These are phyloP conservation scores for Fregetta grallaria DNA, from an alignment of 2,113 vertebrate genomes.

Conservation along the genomic window DNA sequence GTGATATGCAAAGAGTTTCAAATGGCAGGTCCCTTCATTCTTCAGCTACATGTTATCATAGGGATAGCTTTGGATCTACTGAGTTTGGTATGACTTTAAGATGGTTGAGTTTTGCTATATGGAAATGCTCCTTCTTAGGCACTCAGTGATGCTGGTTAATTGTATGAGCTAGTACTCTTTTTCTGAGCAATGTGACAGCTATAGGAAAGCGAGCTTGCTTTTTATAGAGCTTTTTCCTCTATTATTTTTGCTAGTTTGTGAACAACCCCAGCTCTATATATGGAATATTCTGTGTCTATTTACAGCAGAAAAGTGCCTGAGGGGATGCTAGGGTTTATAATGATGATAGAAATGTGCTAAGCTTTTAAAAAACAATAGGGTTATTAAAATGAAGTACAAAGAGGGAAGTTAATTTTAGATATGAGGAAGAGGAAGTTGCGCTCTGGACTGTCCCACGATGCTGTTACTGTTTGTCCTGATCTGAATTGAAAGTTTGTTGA, in stretches of 20 bases:
- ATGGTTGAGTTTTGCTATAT: background rate
- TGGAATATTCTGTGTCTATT: background rate
- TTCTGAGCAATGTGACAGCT: background rate
- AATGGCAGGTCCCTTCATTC: background rate
- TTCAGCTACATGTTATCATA: background rate
- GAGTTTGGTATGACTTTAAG: background rate
- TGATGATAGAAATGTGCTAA: background rate
- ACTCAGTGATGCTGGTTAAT: background rate
- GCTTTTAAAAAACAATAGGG: background rate
- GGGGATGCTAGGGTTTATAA: background rate
- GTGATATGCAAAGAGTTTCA: background rate
- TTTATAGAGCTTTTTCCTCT: background rate
- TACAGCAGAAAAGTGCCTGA: background rate
- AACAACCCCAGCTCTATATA: background rate
- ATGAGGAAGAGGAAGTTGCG: slow-evolving; percentile 7
- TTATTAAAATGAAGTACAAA: background rate
- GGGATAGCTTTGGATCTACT: background rate
- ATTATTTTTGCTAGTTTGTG: background rate
- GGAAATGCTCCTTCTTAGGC: background rate
- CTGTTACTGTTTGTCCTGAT: background rate
- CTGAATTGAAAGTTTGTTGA: background rate
- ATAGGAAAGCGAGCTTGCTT: background rate
- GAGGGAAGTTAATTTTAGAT: background rate
- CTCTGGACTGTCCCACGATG: background rate
- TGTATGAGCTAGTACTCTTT: background rate